Evolutionary conservation across 2,797 vertebrate genomes (phyloP), one percentile per base, ranked within the genome.

Genomic region (Sarcoramphus papa): DNA sequence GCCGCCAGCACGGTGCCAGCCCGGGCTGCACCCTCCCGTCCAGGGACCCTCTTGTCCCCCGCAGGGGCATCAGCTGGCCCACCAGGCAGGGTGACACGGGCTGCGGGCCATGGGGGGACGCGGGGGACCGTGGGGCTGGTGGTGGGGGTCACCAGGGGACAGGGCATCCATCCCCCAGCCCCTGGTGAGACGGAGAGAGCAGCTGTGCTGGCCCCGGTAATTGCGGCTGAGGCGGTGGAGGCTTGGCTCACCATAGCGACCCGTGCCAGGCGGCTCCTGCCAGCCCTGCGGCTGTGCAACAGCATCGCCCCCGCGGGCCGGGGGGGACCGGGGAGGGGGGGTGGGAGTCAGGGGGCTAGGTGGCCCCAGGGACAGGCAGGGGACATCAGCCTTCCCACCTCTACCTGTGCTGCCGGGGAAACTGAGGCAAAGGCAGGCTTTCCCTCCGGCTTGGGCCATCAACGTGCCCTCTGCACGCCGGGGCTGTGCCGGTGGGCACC

Each of bases 61-160:
- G 1, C 0, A 4, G 23, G 37, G 25, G 2, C 22, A 74, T 6
- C 37, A 5, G 54, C 56, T 30, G 60, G 30, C 35, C 20, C 48
- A 15, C 4, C 1, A 60, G 22, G 9, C 37, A 3, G 37, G 54
- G 60, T n/a, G 28, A 10, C 84, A 37, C 0, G 4, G 54, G 28
- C 50, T n/a, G 50, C 6, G 18, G 30, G 45, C 35, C 20, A 1
- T 5, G 11, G 22, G 6, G 23, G 16, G 12, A 15, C 31, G 6
- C 9, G 3, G 25, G 25, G 31, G 17, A 56, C 6, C 0, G 0
- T 2, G 47, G 45, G 18, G 27, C 30, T 4, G 3, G 23, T 33
- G 41, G 31, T 51, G 63, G 45, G 40, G 30, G 17, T 14, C 41
- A 45, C 5, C 19, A 15, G 17, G n/a, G 45, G 12, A 10, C 67